These are phyloP conservation scores for Leptestheria dahalacensis DNA, from an alignment of 1,140 invertebrate genomes.

Conservation along the genomic window DNA sequence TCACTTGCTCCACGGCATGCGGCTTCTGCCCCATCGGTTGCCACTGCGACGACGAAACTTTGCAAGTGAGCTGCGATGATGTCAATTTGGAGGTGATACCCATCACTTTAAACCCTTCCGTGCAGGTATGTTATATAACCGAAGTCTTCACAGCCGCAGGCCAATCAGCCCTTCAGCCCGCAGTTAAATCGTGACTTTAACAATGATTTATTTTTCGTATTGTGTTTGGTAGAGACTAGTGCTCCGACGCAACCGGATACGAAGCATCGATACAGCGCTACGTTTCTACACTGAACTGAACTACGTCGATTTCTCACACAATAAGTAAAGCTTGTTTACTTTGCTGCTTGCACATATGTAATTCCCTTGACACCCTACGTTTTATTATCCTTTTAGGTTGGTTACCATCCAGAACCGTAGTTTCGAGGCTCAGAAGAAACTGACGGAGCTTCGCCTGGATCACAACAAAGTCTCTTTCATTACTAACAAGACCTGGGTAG, in stretches of 20 bases:
- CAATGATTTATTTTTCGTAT: too few relatives aligned
- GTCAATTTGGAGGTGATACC: constrained; percentile 74
- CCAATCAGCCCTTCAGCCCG: neutral
- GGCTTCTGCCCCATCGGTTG: constrained; percentile 59
- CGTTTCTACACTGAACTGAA: constrained; percentile 69
- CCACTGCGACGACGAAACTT: constrained; percentile 69
- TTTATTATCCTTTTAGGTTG: constrained; percentile 16
- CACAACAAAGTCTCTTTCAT: constrained; percentile 69
- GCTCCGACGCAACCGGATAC: constrained; percentile 68
- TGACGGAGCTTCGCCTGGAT: constrained; percentile 64
- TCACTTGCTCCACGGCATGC: constrained; percentile 16
- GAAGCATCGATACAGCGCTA: constrained; percentile 63
- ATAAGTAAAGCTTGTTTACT: constrained; percentile 26
- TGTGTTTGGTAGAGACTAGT: constrained; percentile 39
- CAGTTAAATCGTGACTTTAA: too few relatives aligned
- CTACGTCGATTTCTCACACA: constrained; percentile 66
- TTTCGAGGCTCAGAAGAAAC: constrained; percentile 59
- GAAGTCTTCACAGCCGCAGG: neutral
- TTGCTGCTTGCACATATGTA: constrained; percentile 35
- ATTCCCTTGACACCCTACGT: constrained; percentile 27
- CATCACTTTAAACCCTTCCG: constrained; percentile 76
- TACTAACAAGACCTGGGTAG: constrained; percentile 59
- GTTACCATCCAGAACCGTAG: constrained; percentile 52
- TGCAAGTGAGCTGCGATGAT: constrained; percentile 69
- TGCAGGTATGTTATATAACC: constrained; percentile 40